phyloP scores from a whole-genome alignment of 2,888 invertebrate genomes.

The Drosophila ustulata region DNA sequence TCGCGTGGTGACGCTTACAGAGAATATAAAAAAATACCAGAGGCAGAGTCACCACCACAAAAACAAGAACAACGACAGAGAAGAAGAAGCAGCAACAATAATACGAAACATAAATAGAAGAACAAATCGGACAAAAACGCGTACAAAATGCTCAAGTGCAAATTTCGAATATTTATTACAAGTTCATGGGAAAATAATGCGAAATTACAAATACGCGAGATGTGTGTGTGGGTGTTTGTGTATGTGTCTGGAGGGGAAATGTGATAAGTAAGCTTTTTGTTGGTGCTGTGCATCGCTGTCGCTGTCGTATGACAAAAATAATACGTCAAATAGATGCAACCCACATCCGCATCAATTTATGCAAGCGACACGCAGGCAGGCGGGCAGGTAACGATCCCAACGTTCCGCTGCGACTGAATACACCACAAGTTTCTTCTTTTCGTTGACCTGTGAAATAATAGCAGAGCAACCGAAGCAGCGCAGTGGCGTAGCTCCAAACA shows the following conservation, averaged over 20 bases:
- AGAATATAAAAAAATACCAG: slow-evolving; percentile 22
- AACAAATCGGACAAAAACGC: slow-evolving; percentile 43
- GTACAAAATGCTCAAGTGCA: slow-evolving; percentile 57
- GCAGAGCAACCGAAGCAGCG: slow-evolving; percentile 29
- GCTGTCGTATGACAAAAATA: slow-evolving; percentile 50
- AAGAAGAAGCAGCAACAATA: slow-evolving; percentile 31
- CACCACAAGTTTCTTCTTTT: slow-evolving; percentile 54
- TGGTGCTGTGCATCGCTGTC: slow-evolving; percentile 13
- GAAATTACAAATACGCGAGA: slow-evolving; percentile 49
- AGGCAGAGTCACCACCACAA: slow-evolving; percentile 49
- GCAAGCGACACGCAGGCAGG: slow-evolving; percentile 53
- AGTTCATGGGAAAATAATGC: slow-evolving; percentile 70
- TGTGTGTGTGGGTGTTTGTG: slow-evolving; percentile 12
- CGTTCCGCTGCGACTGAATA: slow-evolving; percentile 59
- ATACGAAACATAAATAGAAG: slow-evolving; percentile 14
- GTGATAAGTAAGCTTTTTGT: slow-evolving; percentile 65
- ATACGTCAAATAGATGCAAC: slow-evolving; percentile 57
- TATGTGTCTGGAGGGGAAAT: slow-evolving; percentile 28
- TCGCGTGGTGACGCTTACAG: slow-evolving; percentile 61
- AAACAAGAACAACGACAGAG: slow-evolving; percentile 31
- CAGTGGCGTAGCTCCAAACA: slow-evolving; percentile 49
- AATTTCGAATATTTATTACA: slow-evolving; percentile 72
- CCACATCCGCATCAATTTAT: slow-evolving; percentile 35
- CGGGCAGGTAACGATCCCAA: slow-evolving; percentile 50
- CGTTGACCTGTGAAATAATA: slow-evolving; percentile 79